A percentile compares a stretch with the other conserved stretches of the same genome.
These are phyloP conservation scores for Choloepus didactylus DNA, from an alignment of 2,797 vertebrate species.

Conservation along the genomic window DNA sequence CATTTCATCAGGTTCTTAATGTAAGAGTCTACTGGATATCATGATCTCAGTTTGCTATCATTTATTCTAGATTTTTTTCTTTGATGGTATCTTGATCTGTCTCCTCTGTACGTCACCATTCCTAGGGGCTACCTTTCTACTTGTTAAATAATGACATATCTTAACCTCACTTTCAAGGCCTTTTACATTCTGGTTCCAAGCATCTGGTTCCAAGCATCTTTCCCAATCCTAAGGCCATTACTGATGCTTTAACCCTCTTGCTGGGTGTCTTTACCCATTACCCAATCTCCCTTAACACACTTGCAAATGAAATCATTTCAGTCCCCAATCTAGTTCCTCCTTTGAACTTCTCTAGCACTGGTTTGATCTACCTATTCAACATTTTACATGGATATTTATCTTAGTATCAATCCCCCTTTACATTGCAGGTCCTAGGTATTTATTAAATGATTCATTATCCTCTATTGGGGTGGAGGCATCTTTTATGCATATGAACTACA, in stretches of 20 bases:
- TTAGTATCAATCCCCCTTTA: neutral
- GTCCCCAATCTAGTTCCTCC: neutral
- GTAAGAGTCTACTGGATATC: accelerated
- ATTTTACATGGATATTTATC: neutral
- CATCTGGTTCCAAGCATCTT: too few relatives aligned
- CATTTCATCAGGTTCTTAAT: accelerated
- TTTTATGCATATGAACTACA: neutral
- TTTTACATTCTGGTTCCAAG: neutral
- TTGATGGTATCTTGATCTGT: neutral
- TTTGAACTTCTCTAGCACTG: neutral
- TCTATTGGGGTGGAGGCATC: neutral
- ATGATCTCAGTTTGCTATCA: neutral
- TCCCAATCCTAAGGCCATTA: too few relatives aligned
- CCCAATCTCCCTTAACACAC: too few relatives aligned
- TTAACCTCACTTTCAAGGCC: neutral
- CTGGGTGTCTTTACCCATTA: neutral
- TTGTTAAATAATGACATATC: neutral
- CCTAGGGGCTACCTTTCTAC: too few relatives aligned
- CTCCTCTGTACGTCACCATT: neutral
- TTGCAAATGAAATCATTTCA: too few relatives aligned
- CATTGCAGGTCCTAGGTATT: neutral
- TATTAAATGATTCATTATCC: neutral
- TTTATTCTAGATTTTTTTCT: neutral
- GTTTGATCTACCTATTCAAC: neutral
- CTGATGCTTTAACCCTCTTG: neutral